Base-by-base conservation (phyloP, 2,888 invertebrate genomes). In the Elmis aenea region DNA sequence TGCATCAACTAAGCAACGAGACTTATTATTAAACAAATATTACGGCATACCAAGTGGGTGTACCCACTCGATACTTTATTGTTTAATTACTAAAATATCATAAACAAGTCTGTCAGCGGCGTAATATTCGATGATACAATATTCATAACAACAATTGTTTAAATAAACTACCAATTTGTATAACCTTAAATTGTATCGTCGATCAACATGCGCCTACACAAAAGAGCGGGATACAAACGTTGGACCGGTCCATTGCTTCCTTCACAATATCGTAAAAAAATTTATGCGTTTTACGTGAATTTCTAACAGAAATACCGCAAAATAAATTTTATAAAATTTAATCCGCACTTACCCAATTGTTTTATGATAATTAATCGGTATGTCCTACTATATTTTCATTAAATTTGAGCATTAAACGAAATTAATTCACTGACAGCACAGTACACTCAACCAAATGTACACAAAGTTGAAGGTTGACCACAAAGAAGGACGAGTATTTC, bases 341-440 rank as follows among this genome's bases (percentile, higher is more conserved):
- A 16, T 20, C 22, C 40, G 37, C 55, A 79, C 83, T 80, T 71
- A 83, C 83, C 74, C 76, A 75, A 74, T 77, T 76, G 73, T 77
- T 79, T 72, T 73, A 73, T 55, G 70, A 63, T 68, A 75, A 74
- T 68, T 76, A 76, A 73, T 79, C 75, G 71, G 74, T 74, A 71
- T 76, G 81, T 74, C 79, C 74, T 64, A 73, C 67, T 56, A 76
- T 75, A 73, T 75, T 81, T 74, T 78, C 80, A 75, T 76, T 74
- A 70, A 81, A 74, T 75, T 82, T 77, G 71, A 76, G 78, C 78
- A 78, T 81, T 58, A 60, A 64, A 61, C 57, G 51, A 51, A 53
- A 57, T 52, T 59, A 60, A 57, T 53, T 58, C 62, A 64, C 60
- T 66, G 62, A 66, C 66, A 66, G 63, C 62, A 64, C 63, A 59